These are phyloP conservation scores for Ochotona princeps DNA, from an alignment of 2,113 vertebrate species.

Conservation along the genomic window DNA sequence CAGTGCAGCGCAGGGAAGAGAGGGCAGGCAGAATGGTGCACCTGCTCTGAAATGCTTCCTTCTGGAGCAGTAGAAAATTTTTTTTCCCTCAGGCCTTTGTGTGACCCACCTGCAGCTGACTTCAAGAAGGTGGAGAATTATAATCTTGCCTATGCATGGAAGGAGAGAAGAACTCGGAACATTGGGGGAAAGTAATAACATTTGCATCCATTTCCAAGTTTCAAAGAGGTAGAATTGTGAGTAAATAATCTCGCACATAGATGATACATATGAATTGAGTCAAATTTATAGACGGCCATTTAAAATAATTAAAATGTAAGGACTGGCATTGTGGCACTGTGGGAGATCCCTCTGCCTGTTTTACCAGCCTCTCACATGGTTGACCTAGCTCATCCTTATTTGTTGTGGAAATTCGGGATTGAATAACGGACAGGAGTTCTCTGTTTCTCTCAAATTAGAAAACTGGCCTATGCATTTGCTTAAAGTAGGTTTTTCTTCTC, in stretches of 20 bases:
- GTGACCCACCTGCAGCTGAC: not conserved
- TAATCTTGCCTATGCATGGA: not conserved
- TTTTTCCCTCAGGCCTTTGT: not conserved
- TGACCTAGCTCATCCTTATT: too few relatives aligned
- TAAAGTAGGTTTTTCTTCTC: not conserved
- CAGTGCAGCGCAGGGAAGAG: not conserved
- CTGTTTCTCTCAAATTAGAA: not conserved
- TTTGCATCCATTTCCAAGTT: not conserved
- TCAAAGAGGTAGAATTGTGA: not conserved
- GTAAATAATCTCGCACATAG: not conserved
- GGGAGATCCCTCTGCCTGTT: too few relatives aligned
- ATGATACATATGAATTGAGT: not conserved
- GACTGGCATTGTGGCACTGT: too few relatives aligned
- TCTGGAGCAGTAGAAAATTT: not conserved
- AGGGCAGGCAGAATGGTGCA: not conserved
- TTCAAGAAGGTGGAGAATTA: not conserved
- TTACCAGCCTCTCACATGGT: too few relatives aligned
- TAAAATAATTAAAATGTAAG: not conserved
- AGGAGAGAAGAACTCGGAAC: not conserved
- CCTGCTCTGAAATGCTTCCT: not conserved
- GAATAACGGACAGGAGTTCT: too few relatives aligned
- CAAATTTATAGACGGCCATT: not conserved
- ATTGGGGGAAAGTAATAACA: not conserved
- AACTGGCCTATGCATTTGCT: not conserved
- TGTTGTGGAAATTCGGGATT: too few relatives aligned